These are phyloP conservation scores for Athrips mouffetella DNA, from an alignment of 2,888 invertebrate genomes.

Conservation along the genomic window DNA sequence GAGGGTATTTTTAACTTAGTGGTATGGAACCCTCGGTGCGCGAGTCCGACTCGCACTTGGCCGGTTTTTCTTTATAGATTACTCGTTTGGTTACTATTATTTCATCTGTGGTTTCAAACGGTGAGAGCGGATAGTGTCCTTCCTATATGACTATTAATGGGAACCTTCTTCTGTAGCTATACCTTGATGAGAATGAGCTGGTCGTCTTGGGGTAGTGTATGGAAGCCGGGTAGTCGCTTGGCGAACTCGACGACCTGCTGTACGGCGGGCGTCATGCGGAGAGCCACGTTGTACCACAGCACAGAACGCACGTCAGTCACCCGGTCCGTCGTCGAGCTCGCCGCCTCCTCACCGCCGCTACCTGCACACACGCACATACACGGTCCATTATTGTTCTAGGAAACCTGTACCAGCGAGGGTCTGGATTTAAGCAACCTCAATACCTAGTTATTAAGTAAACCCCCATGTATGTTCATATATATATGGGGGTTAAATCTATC, in stretches of 20 bases:
- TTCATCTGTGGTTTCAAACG: no score
- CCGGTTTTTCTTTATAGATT: no score
- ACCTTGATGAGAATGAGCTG: slow-evolving; percentile 96
- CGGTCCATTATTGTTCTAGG: no score
- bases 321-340: slow-evolving; percentile 43
- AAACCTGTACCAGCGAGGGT: no score
- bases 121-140: background rate
- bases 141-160: background rate
- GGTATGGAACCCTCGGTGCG: no score
- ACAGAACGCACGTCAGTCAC: slow-evolving; percentile 87
- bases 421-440: no score
- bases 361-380: slow-evolving; percentile 36
- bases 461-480: no score
- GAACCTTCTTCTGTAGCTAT: slow-evolving; percentile 7
- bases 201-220: slow-evolving; percentile 94
- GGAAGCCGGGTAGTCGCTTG: slow-evolving; percentile 95
- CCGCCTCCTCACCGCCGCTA: slow-evolving; percentile 75
- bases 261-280: slow-evolving; percentile 92
- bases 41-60: no score
- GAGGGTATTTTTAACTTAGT: no score
- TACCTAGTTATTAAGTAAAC: no score
- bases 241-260: slow-evolving; percentile 97
- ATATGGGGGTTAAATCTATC: no score
- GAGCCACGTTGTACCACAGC: slow-evolving; percentile 93
- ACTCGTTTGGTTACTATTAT: no score